Evolutionary conservation across 2,797 vertebrate species (phyloP).

Genomic region (Sphenopsis melanotis): DNA sequence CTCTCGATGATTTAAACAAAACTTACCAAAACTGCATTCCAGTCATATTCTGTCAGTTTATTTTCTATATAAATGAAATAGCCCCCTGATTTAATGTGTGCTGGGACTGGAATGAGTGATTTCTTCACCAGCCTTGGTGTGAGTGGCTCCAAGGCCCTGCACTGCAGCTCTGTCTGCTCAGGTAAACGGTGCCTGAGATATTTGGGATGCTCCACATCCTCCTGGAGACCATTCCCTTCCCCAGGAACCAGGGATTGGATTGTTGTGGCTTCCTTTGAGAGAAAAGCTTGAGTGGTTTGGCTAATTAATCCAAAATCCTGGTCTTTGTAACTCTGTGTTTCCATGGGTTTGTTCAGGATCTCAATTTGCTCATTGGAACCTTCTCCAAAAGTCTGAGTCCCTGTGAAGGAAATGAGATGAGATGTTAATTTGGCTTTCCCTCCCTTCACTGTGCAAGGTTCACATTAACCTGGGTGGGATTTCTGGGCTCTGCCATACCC

Average conservation of each 20-base stretch:
- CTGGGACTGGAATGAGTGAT: not conserved
- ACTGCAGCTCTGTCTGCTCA: not conserved
- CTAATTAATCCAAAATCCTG: not conserved
- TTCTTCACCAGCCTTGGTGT: not conserved
- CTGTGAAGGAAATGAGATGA: not conserved
- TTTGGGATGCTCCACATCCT: not conserved
- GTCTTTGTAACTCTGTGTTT: not conserved
- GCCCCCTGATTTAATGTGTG: not conserved
- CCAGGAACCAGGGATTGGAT: not conserved
- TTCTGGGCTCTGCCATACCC: not conserved
- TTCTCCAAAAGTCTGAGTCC: not conserved
- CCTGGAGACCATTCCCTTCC: not conserved
- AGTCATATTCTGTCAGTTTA: not conserved
- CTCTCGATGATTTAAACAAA: not conserved
- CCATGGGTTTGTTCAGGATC: not conserved
- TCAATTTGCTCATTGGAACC: not conserved
- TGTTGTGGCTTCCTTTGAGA: not conserved
- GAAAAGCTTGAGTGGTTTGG: not conserved
- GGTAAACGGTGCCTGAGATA: not conserved
- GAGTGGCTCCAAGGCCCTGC: not conserved
- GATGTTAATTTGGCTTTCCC: not conserved
- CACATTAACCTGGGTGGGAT: not conserved
- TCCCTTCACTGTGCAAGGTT: not conserved
- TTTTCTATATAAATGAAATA: not conserved
- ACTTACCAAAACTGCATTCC: not conserved